Evolutionary conservation across 2,797 vertebrate species (phyloP).

Genomic region (Phalloptychus januarius): DNA sequence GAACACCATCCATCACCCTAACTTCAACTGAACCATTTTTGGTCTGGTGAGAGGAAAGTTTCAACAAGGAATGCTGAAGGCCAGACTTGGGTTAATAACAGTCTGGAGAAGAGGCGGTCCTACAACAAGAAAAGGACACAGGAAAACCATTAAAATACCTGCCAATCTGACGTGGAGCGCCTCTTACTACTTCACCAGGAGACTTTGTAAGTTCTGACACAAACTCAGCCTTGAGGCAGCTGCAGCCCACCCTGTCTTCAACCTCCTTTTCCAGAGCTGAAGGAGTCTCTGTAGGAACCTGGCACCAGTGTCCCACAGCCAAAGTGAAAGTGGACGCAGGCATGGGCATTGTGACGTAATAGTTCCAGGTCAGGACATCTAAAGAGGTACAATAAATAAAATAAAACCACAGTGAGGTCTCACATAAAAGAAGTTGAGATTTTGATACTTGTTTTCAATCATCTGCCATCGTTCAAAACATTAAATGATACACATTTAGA

Average conservation of each 20-base stretch:
- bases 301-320: conserved; percentile 90
- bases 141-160: conserved; percentile 74
- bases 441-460: background rate
- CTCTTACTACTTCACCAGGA: conserved; percentile 48
- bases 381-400: conserved; percentile 33
- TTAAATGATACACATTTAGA: background rate
- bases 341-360: conserved; percentile 97
- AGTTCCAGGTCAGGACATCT: conserved; percentile 89
- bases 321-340: conserved; percentile 96
- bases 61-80: conserved; percentile 51
- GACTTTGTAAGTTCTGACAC: conserved; percentile 52
- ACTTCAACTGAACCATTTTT: conserved; percentile 55
- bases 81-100: conserved; percentile 65
- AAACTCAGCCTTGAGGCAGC: conserved; percentile 34
- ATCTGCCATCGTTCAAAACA: background rate
- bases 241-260: conserved; percentile 24
- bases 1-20: conserved; percentile 47
- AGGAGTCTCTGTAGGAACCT: conserved; percentile 74
- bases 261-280: conserved; percentile 31
- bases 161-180: conserved; percentile 58
- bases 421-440: background rate
- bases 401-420: conserved; percentile 21
- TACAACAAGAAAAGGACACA: conserved; percentile 45
- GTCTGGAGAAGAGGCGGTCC: conserved; percentile 49
- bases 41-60: conserved; percentile 58